Evolutionary conservation across 2,797 vertebrate species (phyloP).

Genomic region (Darevskia mixta): DNA sequence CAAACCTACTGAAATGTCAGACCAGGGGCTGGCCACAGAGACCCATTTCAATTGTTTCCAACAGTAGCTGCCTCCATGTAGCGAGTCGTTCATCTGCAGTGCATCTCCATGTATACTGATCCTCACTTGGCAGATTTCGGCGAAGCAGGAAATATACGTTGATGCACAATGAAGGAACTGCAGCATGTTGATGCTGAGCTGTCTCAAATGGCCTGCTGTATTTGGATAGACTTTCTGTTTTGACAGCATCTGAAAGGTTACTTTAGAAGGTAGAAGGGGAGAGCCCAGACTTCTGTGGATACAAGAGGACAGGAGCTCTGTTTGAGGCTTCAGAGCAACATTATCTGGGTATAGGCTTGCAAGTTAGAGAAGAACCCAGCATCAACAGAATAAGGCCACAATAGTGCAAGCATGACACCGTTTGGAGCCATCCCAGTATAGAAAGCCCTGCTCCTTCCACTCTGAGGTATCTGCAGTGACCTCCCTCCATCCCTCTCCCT

Average conservation of each 20-base stretch:
- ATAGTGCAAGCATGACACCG: neutral
- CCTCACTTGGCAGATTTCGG: neutral
- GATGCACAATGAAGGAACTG: neutral
- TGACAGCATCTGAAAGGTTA: neutral
- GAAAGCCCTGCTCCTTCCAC: constrained; percentile 2
- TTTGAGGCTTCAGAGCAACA: accelerated
- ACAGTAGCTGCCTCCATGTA: neutral
- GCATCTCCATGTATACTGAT: neutral
- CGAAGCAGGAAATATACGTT: no score
- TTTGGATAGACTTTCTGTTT: neutral
- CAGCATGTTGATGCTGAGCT: neutral
- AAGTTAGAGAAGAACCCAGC: neutral
- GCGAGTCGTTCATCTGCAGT: neutral
- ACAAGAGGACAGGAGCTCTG: neutral
- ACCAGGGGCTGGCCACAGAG: neutral
- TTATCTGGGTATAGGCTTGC: neutral
- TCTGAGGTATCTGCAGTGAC: neutral
- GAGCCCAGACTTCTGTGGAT: neutral
- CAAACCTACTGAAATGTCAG: neutral
- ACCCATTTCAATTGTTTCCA: neutral
- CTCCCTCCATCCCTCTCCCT: neutral
- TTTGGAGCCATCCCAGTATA: constrained; percentile 9
- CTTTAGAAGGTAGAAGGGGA: neutral
- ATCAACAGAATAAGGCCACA: neutral
- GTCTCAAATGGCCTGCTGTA: no score